Percentiles rank a stretch among this genome's conserved stretches.
Conservation (phyloP, 2,113 vertebrate species). For the Hyperopisus bebe region DNA sequence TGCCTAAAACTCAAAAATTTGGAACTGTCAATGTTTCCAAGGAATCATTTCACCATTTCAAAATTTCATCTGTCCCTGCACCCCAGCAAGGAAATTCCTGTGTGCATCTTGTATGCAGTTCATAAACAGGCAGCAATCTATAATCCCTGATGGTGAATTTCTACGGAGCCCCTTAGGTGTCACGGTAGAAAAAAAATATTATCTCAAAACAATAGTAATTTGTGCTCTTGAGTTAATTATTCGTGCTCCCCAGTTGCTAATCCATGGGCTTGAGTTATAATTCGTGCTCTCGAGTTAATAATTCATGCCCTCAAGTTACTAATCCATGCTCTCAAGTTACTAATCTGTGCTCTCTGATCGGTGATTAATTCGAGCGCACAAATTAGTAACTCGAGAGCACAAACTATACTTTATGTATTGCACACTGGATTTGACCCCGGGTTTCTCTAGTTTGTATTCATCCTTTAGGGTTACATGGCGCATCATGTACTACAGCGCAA, state of each 20-base stretch:
- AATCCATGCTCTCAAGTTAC: too few species aligned
- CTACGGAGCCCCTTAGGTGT: too few species aligned
- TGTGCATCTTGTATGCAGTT: not conserved
- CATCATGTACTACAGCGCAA: not conserved
- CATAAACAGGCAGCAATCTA: not conserved
- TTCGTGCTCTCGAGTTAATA: too few species aligned
- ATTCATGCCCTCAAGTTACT: too few species aligned
- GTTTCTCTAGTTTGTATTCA: not conserved
- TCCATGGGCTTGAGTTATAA: too few species aligned
- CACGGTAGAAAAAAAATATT: too few species aligned
- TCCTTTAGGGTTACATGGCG: not conserved
- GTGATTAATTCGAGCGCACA: too few species aligned
- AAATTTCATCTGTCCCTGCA: not conserved
- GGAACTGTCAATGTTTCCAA: not conserved
- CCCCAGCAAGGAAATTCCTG: not conserved
- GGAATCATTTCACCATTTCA: not conserved
- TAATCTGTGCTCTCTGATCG: too few species aligned
- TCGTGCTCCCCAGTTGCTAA: too few species aligned
- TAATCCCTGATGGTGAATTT: not conserved
- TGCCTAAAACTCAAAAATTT: not conserved
- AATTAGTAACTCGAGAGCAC: too few species aligned
- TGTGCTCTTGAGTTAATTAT: too few species aligned
- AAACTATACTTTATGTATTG: not conserved
- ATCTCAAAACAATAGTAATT: too few species aligned
- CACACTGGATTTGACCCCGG: not conserved